phyloP scores from a whole-genome alignment of 2,797 vertebrate species.

The Coilia nasus region DNA sequence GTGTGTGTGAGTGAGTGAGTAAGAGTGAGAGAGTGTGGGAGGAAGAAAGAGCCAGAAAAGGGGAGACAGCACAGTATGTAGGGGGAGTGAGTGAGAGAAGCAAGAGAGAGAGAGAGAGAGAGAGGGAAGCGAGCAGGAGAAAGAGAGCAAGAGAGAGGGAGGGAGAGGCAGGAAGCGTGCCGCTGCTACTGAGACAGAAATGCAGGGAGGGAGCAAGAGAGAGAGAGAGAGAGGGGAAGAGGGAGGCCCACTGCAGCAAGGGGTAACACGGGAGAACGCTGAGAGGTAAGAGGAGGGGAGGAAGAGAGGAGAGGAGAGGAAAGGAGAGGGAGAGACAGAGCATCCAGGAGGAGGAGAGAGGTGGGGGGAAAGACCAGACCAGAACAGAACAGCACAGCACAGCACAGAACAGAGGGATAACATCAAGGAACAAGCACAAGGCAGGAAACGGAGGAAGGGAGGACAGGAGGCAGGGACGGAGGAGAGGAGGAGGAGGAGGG shows the following conservation, averaged over 20 bases:
- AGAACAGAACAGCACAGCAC: slow-evolving; percentile 44
- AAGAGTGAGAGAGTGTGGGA: no score
- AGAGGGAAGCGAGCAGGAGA: slow-evolving; percentile 33
- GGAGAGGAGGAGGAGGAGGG: slow-evolving; percentile 45
- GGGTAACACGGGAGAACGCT: slow-evolving; percentile 50
- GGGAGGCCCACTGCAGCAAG: slow-evolving; percentile 46
- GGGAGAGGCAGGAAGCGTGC: slow-evolving; percentile 56
- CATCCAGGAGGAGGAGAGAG: slow-evolving; percentile 67
- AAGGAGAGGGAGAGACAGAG: slow-evolving; percentile 67
- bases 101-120: slow-evolving; percentile 45
- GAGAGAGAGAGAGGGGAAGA: slow-evolving; percentile 46
- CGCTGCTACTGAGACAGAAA: slow-evolving; percentile 55
- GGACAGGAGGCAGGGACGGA: slow-evolving; percentile 43
- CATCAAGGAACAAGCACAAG: slow-evolving; percentile 49
- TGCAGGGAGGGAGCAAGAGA: slow-evolving; percentile 54
- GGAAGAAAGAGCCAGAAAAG: no score
- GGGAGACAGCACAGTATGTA: no score
- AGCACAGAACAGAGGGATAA: slow-evolving; percentile 55
- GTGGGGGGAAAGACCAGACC: neutral
- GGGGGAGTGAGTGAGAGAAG: slow-evolving; percentile 30
- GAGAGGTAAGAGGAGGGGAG: slow-evolving; percentile 64
- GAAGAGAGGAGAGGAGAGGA: slow-evolving; percentile 70
- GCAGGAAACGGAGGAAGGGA: slow-evolving; percentile 51
- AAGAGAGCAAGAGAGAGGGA: slow-evolving; percentile 42
- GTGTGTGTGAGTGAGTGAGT: no score